Percentiles rank a stretch among this genome's conserved stretches.
These are phyloP conservation scores for Cydia splendana DNA, from an alignment of 1,140 invertebrate species.

Conservation along the genomic window DNA sequence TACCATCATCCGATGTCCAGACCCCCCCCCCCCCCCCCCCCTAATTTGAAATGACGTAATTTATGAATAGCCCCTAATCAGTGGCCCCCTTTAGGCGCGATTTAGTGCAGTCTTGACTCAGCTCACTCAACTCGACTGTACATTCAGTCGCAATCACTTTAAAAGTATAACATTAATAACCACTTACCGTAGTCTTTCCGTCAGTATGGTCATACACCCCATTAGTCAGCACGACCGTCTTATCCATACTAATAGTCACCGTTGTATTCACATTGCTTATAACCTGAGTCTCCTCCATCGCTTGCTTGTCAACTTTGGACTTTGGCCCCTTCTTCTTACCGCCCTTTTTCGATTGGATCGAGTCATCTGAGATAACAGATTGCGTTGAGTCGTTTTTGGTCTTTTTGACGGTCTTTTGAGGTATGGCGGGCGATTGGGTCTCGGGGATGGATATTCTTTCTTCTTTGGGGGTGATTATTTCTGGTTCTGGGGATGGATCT, in stretches of 20 bases:
- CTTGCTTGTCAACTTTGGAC: conserved; percentile 23
- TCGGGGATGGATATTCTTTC: conserved; percentile 42
- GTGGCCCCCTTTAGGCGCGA: no score
- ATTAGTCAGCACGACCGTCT: conserved; percentile 57
- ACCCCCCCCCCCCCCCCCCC: no score
- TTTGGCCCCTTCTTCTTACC: conserved; percentile 28
- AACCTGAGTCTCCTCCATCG: conserved; percentile 43
- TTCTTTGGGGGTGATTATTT: conserved; percentile 45
- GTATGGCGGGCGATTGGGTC: conserved; percentile 46
- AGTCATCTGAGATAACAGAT: conserved; percentile 32
- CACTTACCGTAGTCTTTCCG: conserved; percentile 39
- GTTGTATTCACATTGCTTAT: conserved; percentile 38
- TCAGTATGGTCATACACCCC: conserved; percentile 59
- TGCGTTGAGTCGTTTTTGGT: conserved; percentile 27
- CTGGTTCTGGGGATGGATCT: conserved; percentile 34
- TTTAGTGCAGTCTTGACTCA: no score
- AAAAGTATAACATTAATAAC: not conserved
- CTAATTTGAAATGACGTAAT: no score
- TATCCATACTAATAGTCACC: conserved; percentile 51
- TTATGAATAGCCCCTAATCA: no score
- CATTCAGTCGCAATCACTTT: no score
- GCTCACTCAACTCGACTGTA: no score
- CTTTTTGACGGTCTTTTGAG: conserved; percentile 36
- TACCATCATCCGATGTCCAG: no score
- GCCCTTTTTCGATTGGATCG: conserved; percentile 32